Evolutionary conservation across 2,888 invertebrate species (phyloP).

Genomic region (Tryphoninae sp.): DNA sequence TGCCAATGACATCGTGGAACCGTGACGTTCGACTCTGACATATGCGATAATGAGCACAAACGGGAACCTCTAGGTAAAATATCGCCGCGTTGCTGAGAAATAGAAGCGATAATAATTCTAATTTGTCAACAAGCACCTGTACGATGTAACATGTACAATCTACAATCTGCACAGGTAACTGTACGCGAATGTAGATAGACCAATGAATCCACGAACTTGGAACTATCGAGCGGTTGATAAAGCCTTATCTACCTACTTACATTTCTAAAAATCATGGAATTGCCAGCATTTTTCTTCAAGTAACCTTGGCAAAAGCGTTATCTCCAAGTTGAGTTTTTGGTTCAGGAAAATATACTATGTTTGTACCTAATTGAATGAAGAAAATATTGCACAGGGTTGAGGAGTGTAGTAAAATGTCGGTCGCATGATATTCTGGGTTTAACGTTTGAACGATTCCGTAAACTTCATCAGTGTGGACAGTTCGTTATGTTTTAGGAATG

Average conservation of each 20-base stretch:
- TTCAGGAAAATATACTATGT: too few relatives aligned
- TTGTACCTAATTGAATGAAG: too few relatives aligned
- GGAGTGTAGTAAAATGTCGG: not conserved
- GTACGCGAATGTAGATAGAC: not conserved
- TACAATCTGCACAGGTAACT: not conserved
- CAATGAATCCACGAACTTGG: not conserved
- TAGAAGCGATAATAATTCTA: slow-evolving; percentile 13
- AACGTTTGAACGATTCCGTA: not conserved
- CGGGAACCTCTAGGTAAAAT: slow-evolving; percentile 1
- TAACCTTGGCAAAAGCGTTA: too few relatives aligned
- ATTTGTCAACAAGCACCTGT: slow-evolving; percentile 2
- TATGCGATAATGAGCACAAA: slow-evolving; percentile 16
- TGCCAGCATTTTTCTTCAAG: too few relatives aligned
- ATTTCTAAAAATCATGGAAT: not conserved
- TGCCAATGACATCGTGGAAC: slow-evolving; percentile 1
- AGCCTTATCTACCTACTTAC: not conserved
- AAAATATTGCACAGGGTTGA: not conserved
- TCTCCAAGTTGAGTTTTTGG: too few relatives aligned
- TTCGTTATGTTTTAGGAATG: not conserved
- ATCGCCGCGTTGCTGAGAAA: not conserved
- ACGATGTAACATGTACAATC: too few relatives aligned
- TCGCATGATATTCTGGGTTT: not conserved
- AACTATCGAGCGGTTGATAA: not conserved
- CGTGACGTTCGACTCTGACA: slow-evolving; percentile 9
- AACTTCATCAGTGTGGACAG: not conserved